phyloP scores from a whole-genome alignment of 23 tunicate species.

The Clavelina lepadiformis region DNA sequence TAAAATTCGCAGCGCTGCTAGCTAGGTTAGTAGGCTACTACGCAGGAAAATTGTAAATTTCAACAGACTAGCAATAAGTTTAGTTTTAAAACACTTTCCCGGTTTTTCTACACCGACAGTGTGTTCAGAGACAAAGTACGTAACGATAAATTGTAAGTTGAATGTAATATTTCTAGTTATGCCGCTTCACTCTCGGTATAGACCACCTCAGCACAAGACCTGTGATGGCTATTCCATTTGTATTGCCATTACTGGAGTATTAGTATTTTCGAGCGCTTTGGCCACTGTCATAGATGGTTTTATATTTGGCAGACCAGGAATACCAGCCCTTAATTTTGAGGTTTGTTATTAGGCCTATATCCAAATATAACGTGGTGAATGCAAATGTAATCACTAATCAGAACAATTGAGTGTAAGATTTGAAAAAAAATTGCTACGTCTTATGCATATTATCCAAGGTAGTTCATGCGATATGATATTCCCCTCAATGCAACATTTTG shows the following conservation, averaged over 20 bases:
- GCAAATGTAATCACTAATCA: too few relatives aligned
- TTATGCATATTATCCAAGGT: too few relatives aligned
- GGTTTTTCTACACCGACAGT: background rate
- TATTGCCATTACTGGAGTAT: constrained; percentile 20
- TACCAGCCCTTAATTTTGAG: constrained; percentile 42
- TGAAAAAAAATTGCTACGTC: too few relatives aligned
- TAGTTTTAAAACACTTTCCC: background rate
- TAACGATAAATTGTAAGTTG: too few relatives aligned
- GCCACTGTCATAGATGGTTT: constrained; percentile 46
- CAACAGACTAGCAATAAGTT: background rate
- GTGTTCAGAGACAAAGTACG: too few relatives aligned
- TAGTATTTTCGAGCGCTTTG: constrained; percentile 38
- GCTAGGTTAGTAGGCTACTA: too few relatives aligned
- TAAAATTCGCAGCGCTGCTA: too few relatives aligned
- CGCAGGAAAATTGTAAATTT: background rate
- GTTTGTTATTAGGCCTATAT: constrained; percentile 10
- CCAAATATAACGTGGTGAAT: background rate
- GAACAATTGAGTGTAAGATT: too few relatives aligned
- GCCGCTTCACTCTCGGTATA: constrained; percentile 13
- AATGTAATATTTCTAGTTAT: too few relatives aligned
- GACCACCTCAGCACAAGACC: constrained; percentile 41
- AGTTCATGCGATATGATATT: too few relatives aligned
- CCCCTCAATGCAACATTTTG: too few relatives aligned
- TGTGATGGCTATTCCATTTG: constrained; percentile 26
- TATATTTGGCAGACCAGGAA: constrained; percentile 54